Evolutionary conservation across 2,113 vertebrate species (phyloP), one percentile per base, ranked within the genome.

Genomic region (Gymnarchus niloticus): DNA sequence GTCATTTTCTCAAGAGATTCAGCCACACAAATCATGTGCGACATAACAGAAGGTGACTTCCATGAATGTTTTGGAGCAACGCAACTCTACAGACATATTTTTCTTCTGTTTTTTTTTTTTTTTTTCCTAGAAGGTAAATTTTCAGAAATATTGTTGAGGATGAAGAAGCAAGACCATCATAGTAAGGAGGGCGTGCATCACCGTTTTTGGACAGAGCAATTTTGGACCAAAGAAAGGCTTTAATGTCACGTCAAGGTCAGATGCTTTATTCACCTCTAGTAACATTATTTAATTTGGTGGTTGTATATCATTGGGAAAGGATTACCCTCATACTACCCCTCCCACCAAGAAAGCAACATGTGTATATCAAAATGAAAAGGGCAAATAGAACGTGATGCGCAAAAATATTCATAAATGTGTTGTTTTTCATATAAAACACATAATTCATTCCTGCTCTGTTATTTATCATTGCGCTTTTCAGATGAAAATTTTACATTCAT

Each of bases 1-100:
- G 94, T 78, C 83, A 88, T 85, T 85, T 86, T 88, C 80, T 69
- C 48, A 78, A 91, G 89, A 91, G 94, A 94, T 93, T 92, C 91
- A 94, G 90, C 91, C 46, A 87, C 69, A 88, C 57, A 37, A 61
- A 54, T 14, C 81, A 19, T 73, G 82, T 56, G 57, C 81, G 69
- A 52, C 80, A 90, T 51, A 84, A 86, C 81, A 87, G 85, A 87
- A 87, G 57, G 83, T 87, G 25, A 48, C 73, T 87, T 88, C 86
- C 88, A 87, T 85, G 86, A 84, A 73, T 83, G 81, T 69, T 80
- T 78, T 54, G 41, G 76, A 54, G 7, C 57, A 87, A 37, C 69
- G 52, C 4, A 28, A 10, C 77, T 49, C 25, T 33, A 14, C 46
- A 41, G 44, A 49, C 5, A 56, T 28, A 56, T 56, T 52, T 81